Evolutionary conservation across 2,888 invertebrate genomes (phyloP).

Genomic region (Metalampra italica): DNA sequence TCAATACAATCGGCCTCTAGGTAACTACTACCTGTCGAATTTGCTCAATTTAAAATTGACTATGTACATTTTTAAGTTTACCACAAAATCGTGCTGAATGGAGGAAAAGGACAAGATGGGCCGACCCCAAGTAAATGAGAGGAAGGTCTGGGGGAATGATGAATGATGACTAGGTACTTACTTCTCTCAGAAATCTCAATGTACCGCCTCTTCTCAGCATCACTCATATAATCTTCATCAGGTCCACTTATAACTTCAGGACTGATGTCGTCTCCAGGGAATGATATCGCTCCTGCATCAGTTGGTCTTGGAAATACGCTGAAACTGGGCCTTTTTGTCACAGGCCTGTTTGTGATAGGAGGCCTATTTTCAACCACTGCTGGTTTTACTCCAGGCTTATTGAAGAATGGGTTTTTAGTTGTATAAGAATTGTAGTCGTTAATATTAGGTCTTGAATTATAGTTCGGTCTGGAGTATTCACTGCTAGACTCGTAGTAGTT

Average conservation of each 20-base stretch:
- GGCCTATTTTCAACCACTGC: constrained; percentile 40
- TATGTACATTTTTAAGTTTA: no score
- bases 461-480: neutral
- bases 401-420: constrained; percentile 29
- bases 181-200: constrained; percentile 52
- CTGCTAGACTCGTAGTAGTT: neutral
- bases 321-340: constrained; percentile 6
- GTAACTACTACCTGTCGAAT: no score
- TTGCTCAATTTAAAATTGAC: no score
- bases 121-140: no score
- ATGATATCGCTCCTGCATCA: constrained; percentile 21
- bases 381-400: constrained; percentile 52
- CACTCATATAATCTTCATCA: constrained; percentile 55
- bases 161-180: no score
- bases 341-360: constrained; percentile 54
- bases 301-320: constrained; percentile 17
- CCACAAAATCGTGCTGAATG: no score
- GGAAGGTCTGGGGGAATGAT: no score
- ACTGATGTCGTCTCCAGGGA: constrained; percentile 18
- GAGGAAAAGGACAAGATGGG: no score
- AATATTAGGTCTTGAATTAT: neutral
- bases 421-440: constrained; percentile 14
- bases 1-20: no score
- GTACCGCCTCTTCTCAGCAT: constrained; percentile 43
- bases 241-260: constrained; percentile 47